Evolutionary conservation across 2,888 invertebrate genomes (phyloP).

Genomic region (Acrobasis consociella): DNA sequence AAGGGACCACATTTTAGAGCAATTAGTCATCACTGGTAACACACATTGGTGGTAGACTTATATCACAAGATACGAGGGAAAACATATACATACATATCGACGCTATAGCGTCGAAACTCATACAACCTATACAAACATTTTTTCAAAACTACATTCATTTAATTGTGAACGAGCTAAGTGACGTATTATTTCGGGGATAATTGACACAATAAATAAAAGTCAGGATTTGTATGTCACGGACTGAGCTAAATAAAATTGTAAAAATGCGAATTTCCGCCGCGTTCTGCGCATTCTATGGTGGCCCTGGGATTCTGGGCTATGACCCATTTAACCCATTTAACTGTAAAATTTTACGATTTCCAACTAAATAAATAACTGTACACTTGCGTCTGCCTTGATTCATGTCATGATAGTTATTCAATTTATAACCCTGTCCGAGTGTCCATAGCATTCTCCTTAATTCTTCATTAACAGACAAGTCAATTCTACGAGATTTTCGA

Average conservation of each 20-base stretch:
- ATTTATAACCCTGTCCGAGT: too few species aligned
- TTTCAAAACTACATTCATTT: too few species aligned
- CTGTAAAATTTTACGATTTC: constrained; percentile 4
- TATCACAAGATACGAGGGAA: too few species aligned
- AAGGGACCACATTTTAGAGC: too few species aligned
- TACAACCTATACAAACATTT: too few species aligned
- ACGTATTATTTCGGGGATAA: constrained; percentile 29
- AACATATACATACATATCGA: too few species aligned
- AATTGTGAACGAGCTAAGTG: background rate
- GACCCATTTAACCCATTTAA: constrained; percentile 15
- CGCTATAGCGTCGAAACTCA: too few species aligned
- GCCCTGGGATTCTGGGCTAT: constrained; percentile 14
- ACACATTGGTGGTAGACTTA: too few species aligned
- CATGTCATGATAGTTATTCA: background rate
- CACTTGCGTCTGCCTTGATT: background rate
- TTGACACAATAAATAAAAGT: constrained; percentile 27
- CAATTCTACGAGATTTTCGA: too few species aligned
- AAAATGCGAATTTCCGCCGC: constrained; percentile 1
- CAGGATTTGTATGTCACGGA: constrained; percentile 37
- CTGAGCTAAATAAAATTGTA: constrained; percentile 10
- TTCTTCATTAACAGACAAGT: too few species aligned
- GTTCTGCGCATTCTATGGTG: background rate
- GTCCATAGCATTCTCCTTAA: too few species aligned
- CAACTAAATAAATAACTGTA: constrained; percentile 4
- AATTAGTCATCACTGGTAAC: too few species aligned